These are phyloP conservation scores for Odontamblyopus lacepedii DNA, from an alignment of 2,797 vertebrate species.

Conservation along the genomic window DNA sequence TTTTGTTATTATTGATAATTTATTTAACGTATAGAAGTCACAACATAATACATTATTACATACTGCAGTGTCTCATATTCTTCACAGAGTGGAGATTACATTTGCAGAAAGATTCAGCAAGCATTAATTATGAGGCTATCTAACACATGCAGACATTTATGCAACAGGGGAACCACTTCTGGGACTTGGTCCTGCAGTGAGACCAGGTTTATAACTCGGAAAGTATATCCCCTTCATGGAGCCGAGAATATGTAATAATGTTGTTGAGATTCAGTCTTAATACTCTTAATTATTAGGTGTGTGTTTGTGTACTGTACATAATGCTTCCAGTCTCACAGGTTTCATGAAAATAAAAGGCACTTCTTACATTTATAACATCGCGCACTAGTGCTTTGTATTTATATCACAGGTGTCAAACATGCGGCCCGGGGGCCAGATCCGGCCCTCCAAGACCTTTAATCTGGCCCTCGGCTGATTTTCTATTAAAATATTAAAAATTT, in stretches of 20 bases:
- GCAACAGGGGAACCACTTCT: conserved; percentile 52
- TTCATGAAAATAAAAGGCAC: not conserved
- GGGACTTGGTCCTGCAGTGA: conserved; percentile 39
- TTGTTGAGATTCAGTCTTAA: not conserved
- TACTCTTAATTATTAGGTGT: not conserved
- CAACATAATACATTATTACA: too few relatives aligned
- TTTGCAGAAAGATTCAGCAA: conserved; percentile 44
- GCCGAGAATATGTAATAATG: not conserved
- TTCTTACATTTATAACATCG: not conserved
- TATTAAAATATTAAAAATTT: too few relatives aligned
- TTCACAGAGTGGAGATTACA: conserved; percentile 24
- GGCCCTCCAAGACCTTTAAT: too few relatives aligned
- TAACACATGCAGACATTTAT: conserved; percentile 50
- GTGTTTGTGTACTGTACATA: not conserved
- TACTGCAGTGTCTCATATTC: conserved; percentile 9
- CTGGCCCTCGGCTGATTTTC: too few relatives aligned
- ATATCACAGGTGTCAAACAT: too few relatives aligned
- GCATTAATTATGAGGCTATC: conserved; percentile 56
- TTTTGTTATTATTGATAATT: too few relatives aligned
- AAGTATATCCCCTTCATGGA: conserved; percentile 13
- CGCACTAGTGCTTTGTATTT: too few relatives aligned
- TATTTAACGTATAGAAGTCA: too few relatives aligned
- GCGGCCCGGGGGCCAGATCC: too few relatives aligned
- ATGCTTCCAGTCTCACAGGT: not conserved
- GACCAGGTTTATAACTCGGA: conserved; percentile 3